Base-by-base conservation (phyloP, 1,140 invertebrate genomes). In the Cheumatopsyche charites region DNA sequence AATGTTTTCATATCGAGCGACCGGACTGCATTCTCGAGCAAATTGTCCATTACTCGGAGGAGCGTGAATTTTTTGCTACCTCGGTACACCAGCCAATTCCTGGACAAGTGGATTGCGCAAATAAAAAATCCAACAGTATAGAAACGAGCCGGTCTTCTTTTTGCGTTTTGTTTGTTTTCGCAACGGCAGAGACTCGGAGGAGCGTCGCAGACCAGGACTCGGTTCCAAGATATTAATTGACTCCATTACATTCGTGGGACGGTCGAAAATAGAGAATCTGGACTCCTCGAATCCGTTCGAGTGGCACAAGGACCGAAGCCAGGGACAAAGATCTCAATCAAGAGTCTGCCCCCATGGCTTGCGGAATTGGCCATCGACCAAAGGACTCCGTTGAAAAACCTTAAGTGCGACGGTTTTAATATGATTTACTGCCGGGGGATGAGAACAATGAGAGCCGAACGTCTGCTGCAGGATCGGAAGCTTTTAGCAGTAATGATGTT, bases 181-280 rank as follows among this genome's bases (percentile, higher is more conserved):
- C 23, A 58, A 23, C 21, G 11, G 41, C 5, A 5, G 5, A 47
- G 12, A 12, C 4, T 2, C 43, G 13, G 43, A 12, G 43, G 11
- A 12, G 43, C 3, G 43, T 7, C 15, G 15, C 3, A 29, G 26
- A 62, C 6, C 26, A 29, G 43, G 43, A 66, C 43, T 43, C 63
- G 13, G 42, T 47, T 66, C 63, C 42, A 66, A 66, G 63, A 66
- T 66, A 66, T 66, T 66, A 66, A 66, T 66, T 66, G 63, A 66
- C 63, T 66, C 63, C 63, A 66, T 66, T 66, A 66, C 63, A 66
- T 47, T 66, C 63, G 11, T 47, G 13, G 63, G 41, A n/a, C 26
- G 13, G 21, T 47, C 17, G 42, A 66, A 66, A 66, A 66, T 66
- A 66, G 43, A 47, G 23, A 66, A 66, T 17, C 42, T 11, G 42